A percentile compares a stretch with the other conserved stretches of the same genome.
These are phyloP conservation scores for Trididemnum miniatum DNA, from an alignment of 23 tunicate genomes.

Conservation along the genomic window DNA sequence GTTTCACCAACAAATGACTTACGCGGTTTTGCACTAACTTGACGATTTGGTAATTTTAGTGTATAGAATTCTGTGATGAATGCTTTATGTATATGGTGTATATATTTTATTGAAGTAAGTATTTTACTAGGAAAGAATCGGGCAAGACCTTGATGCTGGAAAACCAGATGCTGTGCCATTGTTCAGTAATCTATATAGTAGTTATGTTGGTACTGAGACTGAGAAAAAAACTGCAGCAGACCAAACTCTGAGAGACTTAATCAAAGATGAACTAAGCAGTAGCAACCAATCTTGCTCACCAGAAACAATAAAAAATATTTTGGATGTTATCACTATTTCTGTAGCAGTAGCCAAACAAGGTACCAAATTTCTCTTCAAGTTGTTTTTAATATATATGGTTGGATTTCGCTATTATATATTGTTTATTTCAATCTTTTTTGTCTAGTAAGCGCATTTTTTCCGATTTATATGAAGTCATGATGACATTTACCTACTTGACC, in stretches of 20 bases:
- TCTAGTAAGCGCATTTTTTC: too few relatives aligned
- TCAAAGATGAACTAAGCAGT: slow-evolving; percentile 38
- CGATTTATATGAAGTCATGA: too few relatives aligned
- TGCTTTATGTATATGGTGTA: too few relatives aligned
- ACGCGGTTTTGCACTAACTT: too few relatives aligned
- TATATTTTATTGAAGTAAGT: too few relatives aligned
- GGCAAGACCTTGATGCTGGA: slow-evolving; percentile 24
- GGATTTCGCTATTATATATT: not conserved
- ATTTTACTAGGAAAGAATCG: slow-evolving; percentile 6
- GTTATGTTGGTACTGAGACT: slow-evolving; percentile 71
- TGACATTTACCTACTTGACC: too few relatives aligned
- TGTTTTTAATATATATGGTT: not conserved
- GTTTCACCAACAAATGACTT: too few relatives aligned
- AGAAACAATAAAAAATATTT: slow-evolving; percentile 15
- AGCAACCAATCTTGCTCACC: not conserved
- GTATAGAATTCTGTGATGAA: too few relatives aligned
- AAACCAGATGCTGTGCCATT: slow-evolving; percentile 12
- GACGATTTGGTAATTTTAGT: too few relatives aligned
- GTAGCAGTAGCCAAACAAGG: slow-evolving; percentile 88
- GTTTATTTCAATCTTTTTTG: too few relatives aligned
- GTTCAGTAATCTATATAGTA: slow-evolving; percentile 41
- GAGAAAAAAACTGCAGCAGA: slow-evolving; percentile 86
- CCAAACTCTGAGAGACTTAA: slow-evolving; percentile 63
- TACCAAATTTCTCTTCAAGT: not conserved
- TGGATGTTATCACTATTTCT: slow-evolving; percentile 51